phyloP scores from a whole-genome alignment of 2,888 invertebrate genomes.

The Callinectes sapidus region DNA sequence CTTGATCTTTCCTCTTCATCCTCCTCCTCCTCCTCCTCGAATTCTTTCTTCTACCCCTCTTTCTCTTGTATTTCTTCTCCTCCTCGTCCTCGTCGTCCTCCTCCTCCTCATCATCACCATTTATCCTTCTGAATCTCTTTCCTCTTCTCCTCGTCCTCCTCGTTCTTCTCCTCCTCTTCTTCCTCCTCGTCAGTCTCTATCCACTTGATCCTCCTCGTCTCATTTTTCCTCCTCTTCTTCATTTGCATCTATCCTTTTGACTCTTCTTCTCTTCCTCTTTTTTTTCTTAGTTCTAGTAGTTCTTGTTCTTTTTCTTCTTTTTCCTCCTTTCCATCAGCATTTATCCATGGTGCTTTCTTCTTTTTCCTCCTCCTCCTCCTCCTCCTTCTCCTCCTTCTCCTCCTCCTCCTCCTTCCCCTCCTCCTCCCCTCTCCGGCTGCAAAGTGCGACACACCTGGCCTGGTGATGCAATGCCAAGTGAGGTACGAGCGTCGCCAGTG shows the following conservation, averaged over 20 bases:
- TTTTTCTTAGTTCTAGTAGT: neutral
- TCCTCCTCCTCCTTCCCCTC: neutral
- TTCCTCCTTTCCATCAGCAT: neutral
- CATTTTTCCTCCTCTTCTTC: neutral
- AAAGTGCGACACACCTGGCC: neutral
- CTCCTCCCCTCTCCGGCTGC: neutral
- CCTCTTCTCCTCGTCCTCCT: neutral
- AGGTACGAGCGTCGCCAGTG: neutral
- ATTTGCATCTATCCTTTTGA: neutral
- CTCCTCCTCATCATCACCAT: neutral
- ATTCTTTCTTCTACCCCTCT: neutral
- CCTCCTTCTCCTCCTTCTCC: neutral
- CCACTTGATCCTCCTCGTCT: neutral
- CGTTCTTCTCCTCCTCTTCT: neutral
- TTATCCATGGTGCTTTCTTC: neutral
- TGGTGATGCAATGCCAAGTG: neutral
- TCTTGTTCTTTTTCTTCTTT: neutral
- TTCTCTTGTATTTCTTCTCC: neutral
- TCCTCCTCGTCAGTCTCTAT: neutral
- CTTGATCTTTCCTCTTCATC: neutral
- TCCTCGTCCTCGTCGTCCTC: neutral
- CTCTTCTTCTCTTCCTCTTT: neutral
- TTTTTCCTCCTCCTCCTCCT: neutral
- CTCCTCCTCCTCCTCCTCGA: neutral
- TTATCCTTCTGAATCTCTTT: neutral